These are phyloP conservation scores for Contarinia nasturtii DNA, from an alignment of 1,140 invertebrate genomes.

Conservation along the genomic window DNA sequence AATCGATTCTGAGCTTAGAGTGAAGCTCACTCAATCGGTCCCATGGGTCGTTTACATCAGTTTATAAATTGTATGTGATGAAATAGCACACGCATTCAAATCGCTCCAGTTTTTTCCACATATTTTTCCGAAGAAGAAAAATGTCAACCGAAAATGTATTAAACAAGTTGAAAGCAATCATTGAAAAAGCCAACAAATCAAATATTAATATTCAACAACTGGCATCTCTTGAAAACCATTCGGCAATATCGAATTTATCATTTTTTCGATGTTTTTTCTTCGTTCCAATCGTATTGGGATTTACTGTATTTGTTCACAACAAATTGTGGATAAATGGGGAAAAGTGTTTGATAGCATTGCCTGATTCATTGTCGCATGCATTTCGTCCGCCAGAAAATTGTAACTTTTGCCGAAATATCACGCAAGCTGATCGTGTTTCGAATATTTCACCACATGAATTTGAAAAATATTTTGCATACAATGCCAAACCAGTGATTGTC, in stretches of 20 bases:
- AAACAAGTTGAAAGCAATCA: neutral
- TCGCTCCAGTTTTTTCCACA: too few species aligned
- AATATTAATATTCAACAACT: neutral
- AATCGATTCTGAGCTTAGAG: too few species aligned
- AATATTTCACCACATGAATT: conserved; percentile 45
- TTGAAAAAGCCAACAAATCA: neutral
- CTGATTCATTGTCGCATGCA: conserved; percentile 32
- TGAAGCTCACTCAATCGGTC: too few species aligned
- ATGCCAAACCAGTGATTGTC: conserved; percentile 61
- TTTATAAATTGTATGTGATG: too few species aligned
- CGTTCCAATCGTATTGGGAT: neutral
- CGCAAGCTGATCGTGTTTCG: conserved; percentile 36
- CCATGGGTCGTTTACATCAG: too few species aligned
- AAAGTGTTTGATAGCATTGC: conserved; percentile 38
- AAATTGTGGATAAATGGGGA: neutral
- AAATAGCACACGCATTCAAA: too few species aligned
- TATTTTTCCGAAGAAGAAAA: neutral
- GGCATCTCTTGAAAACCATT: neutral
- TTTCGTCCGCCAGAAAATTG: conserved; percentile 58
- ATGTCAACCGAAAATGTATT: neutral
- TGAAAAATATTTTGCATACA: conserved; percentile 53
- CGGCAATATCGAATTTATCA: neutral
- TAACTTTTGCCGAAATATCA: conserved; percentile 43
- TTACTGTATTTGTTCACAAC: neutral
- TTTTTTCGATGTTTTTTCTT: neutral